Evolutionary conservation across 23 tunicate genomes (phyloP).

Genomic region (Ascidia mentula): DNA sequence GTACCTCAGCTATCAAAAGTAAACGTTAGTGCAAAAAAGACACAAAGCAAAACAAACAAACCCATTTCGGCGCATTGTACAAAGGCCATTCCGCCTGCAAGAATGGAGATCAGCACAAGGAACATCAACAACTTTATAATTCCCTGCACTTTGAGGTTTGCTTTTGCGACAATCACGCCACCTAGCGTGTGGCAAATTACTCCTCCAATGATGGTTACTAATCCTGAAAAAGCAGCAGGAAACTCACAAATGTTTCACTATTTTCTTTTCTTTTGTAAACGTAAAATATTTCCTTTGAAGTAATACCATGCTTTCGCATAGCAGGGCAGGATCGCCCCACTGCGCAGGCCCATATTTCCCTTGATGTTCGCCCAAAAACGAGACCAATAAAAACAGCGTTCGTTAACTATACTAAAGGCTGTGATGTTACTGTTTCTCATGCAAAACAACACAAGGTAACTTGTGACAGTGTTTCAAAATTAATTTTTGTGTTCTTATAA

Average conservation of each 20-base stretch:
- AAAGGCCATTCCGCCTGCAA: neutral
- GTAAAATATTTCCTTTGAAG: too few species aligned
- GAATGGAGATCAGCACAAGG: conserved; percentile 3
- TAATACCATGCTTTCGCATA: too few species aligned
- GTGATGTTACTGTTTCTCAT: too few species aligned
- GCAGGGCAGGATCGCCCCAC: too few species aligned
- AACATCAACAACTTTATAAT: conserved; percentile 23
- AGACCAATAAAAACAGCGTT: too few species aligned
- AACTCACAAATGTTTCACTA: too few species aligned
- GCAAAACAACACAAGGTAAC: too few species aligned
- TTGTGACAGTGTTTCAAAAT: too few species aligned
- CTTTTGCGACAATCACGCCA: conserved; percentile 40
- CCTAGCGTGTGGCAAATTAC: conserved; percentile 19
- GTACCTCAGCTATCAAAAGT: neutral
- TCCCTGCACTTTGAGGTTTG: conserved; percentile 23
- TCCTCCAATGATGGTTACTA: conserved; percentile 29
- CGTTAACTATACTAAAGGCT: too few species aligned
- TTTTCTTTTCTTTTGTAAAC: too few species aligned
- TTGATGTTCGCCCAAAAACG: too few species aligned
- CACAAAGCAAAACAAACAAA: neutral
- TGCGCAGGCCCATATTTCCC: too few species aligned
- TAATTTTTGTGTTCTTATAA: neutral
- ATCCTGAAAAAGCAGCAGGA: neutral
- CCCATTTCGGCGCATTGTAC: conserved; percentile 19
- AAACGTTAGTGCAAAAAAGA: neutral